Evolutionary conservation across 2,888 invertebrate genomes (phyloP).

Genomic region (Euzophera pinguis): DNA sequence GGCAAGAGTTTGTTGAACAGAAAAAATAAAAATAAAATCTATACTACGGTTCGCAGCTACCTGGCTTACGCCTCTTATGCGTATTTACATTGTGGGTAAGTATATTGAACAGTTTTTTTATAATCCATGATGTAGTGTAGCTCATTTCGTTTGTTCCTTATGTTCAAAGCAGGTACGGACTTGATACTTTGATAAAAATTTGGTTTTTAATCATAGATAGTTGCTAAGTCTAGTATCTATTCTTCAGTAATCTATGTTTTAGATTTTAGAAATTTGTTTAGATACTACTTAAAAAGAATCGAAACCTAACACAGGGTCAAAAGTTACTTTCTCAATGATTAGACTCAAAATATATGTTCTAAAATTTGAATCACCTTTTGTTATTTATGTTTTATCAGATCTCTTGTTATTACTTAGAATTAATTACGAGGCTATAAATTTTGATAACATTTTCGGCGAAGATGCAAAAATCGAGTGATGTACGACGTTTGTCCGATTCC

Average conservation of each 20-base stretch:
- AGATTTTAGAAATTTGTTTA: too few relatives aligned
- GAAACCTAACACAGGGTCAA: too few relatives aligned
- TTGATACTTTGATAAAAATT: too few relatives aligned
- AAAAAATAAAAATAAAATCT: constrained; percentile 6
- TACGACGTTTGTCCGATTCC: neutral
- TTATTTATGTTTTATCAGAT: too few relatives aligned
- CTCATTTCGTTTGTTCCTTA: neutral
- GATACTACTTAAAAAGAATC: too few relatives aligned
- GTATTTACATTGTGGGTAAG: constrained; percentile 7
- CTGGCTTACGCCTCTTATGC: constrained; percentile 1
- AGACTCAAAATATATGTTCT: too few relatives aligned
- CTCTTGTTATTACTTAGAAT: neutral
- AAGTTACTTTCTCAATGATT: too few relatives aligned
- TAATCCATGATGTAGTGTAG: neutral
- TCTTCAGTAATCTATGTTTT: too few relatives aligned
- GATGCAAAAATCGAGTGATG: neutral
- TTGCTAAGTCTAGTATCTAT: too few relatives aligned
- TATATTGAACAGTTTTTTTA: neutral
- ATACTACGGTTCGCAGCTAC: constrained; percentile 18
- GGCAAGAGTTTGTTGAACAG: constrained; percentile 9
- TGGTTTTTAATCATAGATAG: too few relatives aligned
- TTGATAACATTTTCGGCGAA: neutral
- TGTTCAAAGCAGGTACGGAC: too few relatives aligned
- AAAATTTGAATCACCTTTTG: too few relatives aligned
- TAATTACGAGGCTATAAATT: neutral